These are phyloP conservation scores for Ameiurus melas DNA, from an alignment of 2,113 vertebrate species.

Conservation along the genomic window DNA sequence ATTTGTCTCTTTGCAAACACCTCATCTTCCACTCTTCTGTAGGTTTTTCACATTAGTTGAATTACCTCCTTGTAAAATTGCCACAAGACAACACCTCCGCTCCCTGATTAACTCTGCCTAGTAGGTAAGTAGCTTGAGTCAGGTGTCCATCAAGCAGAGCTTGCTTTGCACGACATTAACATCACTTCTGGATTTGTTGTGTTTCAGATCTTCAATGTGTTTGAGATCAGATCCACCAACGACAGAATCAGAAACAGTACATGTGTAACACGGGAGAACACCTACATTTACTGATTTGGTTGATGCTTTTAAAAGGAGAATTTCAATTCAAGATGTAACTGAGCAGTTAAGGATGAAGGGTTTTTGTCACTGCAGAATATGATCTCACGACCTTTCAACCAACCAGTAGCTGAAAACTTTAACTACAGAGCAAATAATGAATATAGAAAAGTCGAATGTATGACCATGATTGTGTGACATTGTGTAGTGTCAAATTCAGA, in stretches of 20 bases:
- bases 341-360: neutral
- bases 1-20: neutral
- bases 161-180: too few relatives aligned
- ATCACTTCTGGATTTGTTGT: too few relatives aligned
- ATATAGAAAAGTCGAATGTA: too few relatives aligned
- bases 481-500: neutral
- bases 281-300: neutral
- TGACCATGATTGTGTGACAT: neutral
- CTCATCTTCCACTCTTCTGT: neutral
- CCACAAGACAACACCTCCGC: neutral
- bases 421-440: neutral
- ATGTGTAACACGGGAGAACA: too few relatives aligned
- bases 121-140: neutral
- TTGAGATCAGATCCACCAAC: neutral
- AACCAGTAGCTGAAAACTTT: neutral
- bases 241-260: neutral
- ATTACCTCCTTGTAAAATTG: neutral
- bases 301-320: neutral
- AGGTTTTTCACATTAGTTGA: neutral
- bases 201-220: neutral
- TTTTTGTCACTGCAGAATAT: neutral
- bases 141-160: neutral
- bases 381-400: neutral
- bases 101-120: neutral
- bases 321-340: neutral